These are phyloP conservation scores for Chloroceryle inda DNA, from an alignment of 2,797 vertebrate species.

Conservation along the genomic window DNA sequence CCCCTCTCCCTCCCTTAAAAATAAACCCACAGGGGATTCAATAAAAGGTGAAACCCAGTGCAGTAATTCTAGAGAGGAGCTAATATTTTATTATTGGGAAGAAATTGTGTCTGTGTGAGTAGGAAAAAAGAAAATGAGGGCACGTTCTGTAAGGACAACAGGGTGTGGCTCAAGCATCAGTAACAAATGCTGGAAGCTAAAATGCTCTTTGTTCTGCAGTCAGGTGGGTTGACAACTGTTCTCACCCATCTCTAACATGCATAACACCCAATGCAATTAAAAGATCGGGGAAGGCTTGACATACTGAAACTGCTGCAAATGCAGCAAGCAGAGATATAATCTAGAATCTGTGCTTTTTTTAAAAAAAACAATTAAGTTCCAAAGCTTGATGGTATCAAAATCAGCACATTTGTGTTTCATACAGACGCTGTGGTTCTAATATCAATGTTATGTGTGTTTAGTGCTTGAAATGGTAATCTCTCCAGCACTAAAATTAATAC, in stretches of 20 bases:
- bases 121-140: not conserved
- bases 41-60: not conserved
- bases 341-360: not conserved
- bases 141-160: not conserved
- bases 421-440: not conserved
- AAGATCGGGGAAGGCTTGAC: not conserved
- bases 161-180: constrained; percentile 53
- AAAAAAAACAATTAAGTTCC: not conserved
- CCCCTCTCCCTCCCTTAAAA: not conserved
- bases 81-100: not conserved
- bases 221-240: constrained; percentile 53
- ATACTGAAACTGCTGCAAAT: not conserved
- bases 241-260: constrained; percentile 35
- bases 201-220: constrained; percentile 63
- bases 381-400: not conserved
- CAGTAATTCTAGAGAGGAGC: not conserved
- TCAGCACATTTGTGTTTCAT: not conserved
- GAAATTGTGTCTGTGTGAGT: not conserved
- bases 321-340: not conserved
- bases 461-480: not conserved
- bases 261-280: constrained; percentile 31
- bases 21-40: accelerated
- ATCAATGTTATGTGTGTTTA: not conserved
- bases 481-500: not conserved
- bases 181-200: constrained; percentile 50